Evolutionary conservation across 2,797 vertebrate species (phyloP).

Genomic region (Adelosebastes latens): DNA sequence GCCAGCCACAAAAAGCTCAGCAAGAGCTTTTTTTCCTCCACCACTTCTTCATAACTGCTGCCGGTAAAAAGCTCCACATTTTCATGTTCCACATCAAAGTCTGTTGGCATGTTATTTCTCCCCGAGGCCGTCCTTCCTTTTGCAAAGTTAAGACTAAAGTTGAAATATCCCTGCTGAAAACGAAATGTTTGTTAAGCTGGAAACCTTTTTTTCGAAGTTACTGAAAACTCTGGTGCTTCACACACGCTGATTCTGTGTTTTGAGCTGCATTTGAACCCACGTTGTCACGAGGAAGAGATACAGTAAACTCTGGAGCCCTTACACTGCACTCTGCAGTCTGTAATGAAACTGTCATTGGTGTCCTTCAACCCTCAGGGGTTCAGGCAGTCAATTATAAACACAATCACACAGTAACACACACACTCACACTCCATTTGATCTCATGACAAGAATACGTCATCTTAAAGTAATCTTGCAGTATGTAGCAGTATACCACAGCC

Average conservation of each 20-base stretch:
- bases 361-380: slow-evolving; percentile 51
- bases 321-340: slow-evolving; percentile 20
- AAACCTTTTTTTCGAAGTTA: not conserved
- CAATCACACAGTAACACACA: slow-evolving; percentile 20
- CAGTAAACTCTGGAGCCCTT: slow-evolving; percentile 8
- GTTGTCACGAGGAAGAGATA: not conserved
- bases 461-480: not conserved
- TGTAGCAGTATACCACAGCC: not conserved
- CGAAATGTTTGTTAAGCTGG: slow-evolving; percentile 14
- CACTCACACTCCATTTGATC: slow-evolving; percentile 26
- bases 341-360: slow-evolving; percentile 55
- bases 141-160: slow-evolving; percentile 4
- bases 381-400: slow-evolving; percentile 51
- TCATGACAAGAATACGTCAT: slow-evolving; percentile 19
- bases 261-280: not conserved
- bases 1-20: slow-evolving; percentile 3
- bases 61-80: slow-evolving; percentile 36
- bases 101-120: slow-evolving; percentile 31
- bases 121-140: slow-evolving; percentile 37
- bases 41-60: slow-evolving; percentile 11
- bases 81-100: slow-evolving; percentile 55
- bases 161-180: slow-evolving; percentile 12
- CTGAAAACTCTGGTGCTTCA: not conserved
- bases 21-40: slow-evolving; percentile 3
- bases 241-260: not conserved